phyloP scores from a whole-genome alignment of 2,797 vertebrate genomes.

The Tangara arthus region DNA sequence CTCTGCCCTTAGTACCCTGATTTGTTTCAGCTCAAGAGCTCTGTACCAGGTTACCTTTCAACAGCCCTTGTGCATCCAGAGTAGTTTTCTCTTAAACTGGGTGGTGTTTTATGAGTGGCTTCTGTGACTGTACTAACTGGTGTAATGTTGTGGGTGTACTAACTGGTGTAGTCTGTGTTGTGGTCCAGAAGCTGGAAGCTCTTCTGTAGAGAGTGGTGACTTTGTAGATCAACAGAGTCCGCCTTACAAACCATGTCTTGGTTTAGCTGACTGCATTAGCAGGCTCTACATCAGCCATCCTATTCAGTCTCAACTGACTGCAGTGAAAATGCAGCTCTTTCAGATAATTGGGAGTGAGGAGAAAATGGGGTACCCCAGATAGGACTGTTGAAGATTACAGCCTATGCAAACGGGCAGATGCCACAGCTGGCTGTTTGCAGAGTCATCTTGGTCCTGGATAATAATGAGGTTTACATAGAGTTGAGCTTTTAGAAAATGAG shows the following conservation, averaged over 20 bases:
- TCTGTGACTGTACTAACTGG: not conserved
- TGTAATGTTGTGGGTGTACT: not conserved
- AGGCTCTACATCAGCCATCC: not conserved
- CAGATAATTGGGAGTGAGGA: not conserved
- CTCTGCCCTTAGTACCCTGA: not conserved
- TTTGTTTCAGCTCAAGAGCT: not conserved
- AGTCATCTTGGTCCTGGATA: not conserved
- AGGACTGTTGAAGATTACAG: not conserved
- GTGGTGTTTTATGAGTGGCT: not conserved
- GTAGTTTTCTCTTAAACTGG: not conserved
- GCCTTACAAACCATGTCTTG: not conserved
- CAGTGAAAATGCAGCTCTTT: not conserved
- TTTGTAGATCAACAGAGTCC: not conserved
- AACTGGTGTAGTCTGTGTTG: not conserved
- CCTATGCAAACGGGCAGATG: not conserved
- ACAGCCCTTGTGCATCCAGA: not conserved
- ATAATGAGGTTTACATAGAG: not conserved
- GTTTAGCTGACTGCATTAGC: not conserved
- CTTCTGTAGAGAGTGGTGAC: not conserved
- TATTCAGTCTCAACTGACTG: not conserved
- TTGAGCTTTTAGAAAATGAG: not conserved
- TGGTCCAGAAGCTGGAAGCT: not conserved
- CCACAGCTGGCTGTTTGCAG: not conserved
- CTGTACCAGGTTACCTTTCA: not conserved
- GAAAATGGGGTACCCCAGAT: not conserved